Conservation (phyloP, 2,888 invertebrate species). For the Trichogramma evanescens region DNA sequence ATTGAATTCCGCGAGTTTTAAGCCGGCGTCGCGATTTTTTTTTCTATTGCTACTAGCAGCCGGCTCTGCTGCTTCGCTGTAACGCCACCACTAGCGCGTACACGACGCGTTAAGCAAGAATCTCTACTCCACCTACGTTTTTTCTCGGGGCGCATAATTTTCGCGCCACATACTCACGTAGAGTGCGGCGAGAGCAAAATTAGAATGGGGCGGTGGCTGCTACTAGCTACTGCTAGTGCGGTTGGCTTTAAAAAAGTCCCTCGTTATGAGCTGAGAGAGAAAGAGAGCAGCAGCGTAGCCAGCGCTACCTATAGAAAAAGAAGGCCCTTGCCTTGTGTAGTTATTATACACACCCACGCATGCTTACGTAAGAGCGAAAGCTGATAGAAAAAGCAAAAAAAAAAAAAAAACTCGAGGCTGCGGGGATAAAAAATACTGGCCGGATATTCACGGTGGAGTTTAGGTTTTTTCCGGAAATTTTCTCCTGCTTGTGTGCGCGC, state of each 20-base stretch:
- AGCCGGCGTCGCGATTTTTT: conserved; percentile 9
- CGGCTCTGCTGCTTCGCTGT: conserved; percentile 14
- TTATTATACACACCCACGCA: too few species aligned
- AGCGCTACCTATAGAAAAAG: not conserved
- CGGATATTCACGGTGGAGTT: too few species aligned
- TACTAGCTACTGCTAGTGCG: too few species aligned
- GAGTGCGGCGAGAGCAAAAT: conserved; percentile 9
- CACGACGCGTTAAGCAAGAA: not conserved
- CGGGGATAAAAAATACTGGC: not conserved
- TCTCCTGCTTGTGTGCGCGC: too few species aligned
- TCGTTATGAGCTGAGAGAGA: not conserved
- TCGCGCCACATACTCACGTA: not conserved
- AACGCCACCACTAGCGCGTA: not conserved
- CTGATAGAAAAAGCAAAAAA: not conserved
- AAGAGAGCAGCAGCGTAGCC: not conserved
- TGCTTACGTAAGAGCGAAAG: too few species aligned
- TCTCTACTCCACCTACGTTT: not conserved
- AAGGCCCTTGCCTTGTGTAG: not conserved
- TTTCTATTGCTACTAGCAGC: not conserved
- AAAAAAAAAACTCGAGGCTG: not conserved
- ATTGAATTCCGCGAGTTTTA: conserved; percentile 19
- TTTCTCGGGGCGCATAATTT: conserved; percentile 4
- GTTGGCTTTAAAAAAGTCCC: conserved; percentile 8
- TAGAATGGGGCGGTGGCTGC: not conserved
- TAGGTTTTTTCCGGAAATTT: too few species aligned